phyloP scores from a whole-genome alignment of 2,797 vertebrate species.

The Steatocranus sp. region DNA sequence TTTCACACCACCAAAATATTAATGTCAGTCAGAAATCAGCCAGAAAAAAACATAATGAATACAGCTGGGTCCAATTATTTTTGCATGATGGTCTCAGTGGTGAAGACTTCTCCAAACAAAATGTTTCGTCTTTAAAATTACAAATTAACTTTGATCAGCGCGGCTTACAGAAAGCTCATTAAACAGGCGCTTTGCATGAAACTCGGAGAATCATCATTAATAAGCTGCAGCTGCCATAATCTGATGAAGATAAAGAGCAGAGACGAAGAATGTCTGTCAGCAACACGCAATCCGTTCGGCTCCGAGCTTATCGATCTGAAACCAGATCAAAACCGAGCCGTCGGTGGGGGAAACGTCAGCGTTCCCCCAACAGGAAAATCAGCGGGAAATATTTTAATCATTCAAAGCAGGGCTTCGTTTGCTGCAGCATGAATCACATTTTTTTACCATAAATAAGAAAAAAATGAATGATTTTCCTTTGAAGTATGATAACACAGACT shows the following conservation, averaged over 20 bases:
- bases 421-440: background rate
- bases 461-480: rapidly evolving
- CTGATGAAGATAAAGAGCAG: background rate
- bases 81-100: background rate
- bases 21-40: background rate
- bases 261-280: background rate
- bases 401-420: background rate
- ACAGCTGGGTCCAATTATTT: background rate
- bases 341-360: background rate
- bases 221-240: background rate
- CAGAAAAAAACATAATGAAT: background rate
- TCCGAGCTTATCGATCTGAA: background rate
- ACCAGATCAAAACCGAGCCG: background rate
- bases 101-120: background rate
- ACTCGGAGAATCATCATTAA: background rate
- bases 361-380: background rate
- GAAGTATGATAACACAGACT: background rate
- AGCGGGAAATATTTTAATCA: background rate
- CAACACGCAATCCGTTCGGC: background rate
- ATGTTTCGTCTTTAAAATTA: background rate
- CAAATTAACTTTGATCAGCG: background rate
- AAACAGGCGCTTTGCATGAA: background rate
- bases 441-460: background rate
- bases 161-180: background rate
- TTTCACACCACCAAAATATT: background rate